These are phyloP conservation scores for Labia minor DNA, from an alignment of 2,888 invertebrate genomes.

Conservation along the genomic window DNA sequence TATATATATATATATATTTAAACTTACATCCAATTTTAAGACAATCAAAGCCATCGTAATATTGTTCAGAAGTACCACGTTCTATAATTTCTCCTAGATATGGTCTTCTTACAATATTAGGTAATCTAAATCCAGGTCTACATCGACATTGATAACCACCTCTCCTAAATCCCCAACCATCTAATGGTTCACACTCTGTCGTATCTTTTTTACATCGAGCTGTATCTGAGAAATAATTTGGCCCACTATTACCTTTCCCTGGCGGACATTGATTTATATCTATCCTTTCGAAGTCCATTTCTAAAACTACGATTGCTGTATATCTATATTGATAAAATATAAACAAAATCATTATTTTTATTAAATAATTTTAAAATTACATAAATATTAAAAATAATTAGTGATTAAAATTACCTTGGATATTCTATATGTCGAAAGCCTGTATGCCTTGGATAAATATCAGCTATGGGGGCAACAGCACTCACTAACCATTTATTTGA, in stretches of 20 bases:
- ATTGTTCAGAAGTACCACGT: conserved; percentile 82
- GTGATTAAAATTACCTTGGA: conserved; percentile 63
- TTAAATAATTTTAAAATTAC: conserved; percentile 18
- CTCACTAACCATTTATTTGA: conserved; percentile 93
- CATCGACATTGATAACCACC: conserved; percentile 94
- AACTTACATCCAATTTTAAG: conserved; percentile 78
- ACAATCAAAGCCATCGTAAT: conserved; percentile 87
- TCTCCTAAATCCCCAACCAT: conserved; percentile 91
- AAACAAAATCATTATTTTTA: neutral
- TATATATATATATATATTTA: neutral
- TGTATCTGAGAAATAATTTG: conserved; percentile 81
- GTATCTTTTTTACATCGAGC: conserved; percentile 83
- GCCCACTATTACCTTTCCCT: conserved; percentile 75
- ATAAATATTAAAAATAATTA: conserved; percentile 15
- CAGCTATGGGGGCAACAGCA: conserved; percentile 88
- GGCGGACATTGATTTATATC: conserved; percentile 95
- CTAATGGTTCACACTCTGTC: conserved; percentile 91
- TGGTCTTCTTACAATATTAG: conserved; percentile 75
- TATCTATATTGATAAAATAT: conserved; percentile 49
- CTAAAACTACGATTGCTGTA: conserved; percentile 82
- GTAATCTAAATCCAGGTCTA: conserved; percentile 75
- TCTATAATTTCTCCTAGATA: conserved; percentile 90
- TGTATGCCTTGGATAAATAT: conserved; percentile 88
- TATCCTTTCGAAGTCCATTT: conserved; percentile 92
- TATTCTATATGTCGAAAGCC: conserved; percentile 87